These are phyloP conservation scores for Epinotia demarniana DNA, from an alignment of 2,888 invertebrate species.

Conservation along the genomic window DNA sequence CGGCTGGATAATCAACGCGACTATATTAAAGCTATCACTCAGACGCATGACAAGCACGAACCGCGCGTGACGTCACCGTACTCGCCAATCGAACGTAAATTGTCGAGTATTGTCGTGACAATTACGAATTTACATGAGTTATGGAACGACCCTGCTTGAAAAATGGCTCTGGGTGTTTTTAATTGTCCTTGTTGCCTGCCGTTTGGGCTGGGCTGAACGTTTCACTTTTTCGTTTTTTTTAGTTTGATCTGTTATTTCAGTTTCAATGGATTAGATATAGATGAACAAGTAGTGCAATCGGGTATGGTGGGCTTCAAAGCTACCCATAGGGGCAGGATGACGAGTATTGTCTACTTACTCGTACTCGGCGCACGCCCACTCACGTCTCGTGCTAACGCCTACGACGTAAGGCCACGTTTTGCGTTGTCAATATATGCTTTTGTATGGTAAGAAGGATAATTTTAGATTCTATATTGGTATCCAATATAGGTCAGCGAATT, in stretches of 20 bases:
- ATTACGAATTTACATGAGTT: slow-evolving; percentile 62
- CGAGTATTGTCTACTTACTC: no score
- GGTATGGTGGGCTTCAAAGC: neutral
- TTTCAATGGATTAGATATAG: slow-evolving; percentile 20
- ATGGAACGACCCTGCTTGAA: slow-evolving; percentile 46
- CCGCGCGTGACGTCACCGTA: slow-evolving; percentile 67
- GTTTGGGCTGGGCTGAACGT: slow-evolving; percentile 29
- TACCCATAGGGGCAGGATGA: no score
- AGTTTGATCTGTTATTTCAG: slow-evolving; percentile 30
- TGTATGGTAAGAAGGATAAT: no score
- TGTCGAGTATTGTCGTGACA: slow-evolving; percentile 59
- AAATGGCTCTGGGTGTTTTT: slow-evolving; percentile 45
- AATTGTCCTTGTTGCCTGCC: slow-evolving; percentile 36
- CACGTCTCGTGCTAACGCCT: neutral
- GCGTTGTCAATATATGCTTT: neutral
- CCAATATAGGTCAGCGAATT: no score
- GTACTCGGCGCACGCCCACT: no score
- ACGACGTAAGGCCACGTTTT: neutral
- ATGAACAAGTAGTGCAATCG: neutral
- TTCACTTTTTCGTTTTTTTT: slow-evolving; percentile 33
- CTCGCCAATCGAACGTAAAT: slow-evolving; percentile 68
- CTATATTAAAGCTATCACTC: slow-evolving; percentile 83
- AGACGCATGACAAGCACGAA: slow-evolving; percentile 69
- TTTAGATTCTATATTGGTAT: no score
- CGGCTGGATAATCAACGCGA: slow-evolving; percentile 79